A percentile compares a stretch with the other conserved stretches of the same genome.
These are phyloP conservation scores for Cherax destructor DNA, from an alignment of 1,140 invertebrate genomes.

Conservation along the genomic window DNA sequence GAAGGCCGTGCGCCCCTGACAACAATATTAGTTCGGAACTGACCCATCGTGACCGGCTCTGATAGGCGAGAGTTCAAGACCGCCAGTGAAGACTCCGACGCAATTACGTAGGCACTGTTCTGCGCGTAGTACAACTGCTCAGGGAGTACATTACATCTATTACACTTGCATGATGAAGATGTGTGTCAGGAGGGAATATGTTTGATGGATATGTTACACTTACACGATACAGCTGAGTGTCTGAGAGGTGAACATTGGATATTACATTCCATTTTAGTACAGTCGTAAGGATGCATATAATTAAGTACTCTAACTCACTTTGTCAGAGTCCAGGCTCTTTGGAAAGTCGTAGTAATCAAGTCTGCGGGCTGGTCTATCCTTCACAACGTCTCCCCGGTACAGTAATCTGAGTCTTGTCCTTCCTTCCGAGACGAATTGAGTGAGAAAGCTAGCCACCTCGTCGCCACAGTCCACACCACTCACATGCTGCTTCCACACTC, in stretches of 20 bases:
- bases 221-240: too few relatives aligned
- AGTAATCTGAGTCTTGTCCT: not conserved
- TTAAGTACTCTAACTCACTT: not conserved
- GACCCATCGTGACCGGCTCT: not conserved
- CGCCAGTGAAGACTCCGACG: not conserved
- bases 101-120: not conserved
- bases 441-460: conserved; percentile 15
- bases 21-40: conserved; percentile 11
- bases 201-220: too few relatives aligned
- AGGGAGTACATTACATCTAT: too few relatives aligned
- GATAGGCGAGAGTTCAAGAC: conserved; percentile 19
- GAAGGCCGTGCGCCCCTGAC: not conserved
- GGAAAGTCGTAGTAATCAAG: conserved; percentile 21
- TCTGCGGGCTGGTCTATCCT: not conserved
- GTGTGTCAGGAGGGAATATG: too few relatives aligned
- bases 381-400: conserved; percentile 8
- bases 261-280: too few relatives aligned
- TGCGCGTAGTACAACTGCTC: conserved; percentile 22
- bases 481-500: conserved; percentile 6
- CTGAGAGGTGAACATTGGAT: too few relatives aligned
- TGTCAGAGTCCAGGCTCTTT: not conserved
- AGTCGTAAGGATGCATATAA: too few relatives aligned
- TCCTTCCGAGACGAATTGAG: not conserved
- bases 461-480: conserved; percentile 39
- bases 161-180: too few relatives aligned